Percentiles rank a stretch among this genome's conserved stretches.
Conservation (phyloP, 2,113 vertebrate genomes). For the Rana temporaria region DNA sequence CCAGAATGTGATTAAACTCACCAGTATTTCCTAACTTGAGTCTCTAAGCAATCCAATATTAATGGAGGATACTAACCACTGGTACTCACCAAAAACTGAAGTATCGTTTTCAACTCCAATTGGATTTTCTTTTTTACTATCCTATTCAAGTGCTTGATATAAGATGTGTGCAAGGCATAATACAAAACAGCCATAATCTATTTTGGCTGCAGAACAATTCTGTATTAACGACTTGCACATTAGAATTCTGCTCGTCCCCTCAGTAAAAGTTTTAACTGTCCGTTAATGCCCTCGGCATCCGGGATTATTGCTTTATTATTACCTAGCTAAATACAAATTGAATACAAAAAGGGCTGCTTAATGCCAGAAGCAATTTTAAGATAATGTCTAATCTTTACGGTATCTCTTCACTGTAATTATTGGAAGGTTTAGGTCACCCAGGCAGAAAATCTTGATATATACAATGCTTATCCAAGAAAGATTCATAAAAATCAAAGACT, state of each 20-base stretch:
- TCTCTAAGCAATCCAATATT: no score
- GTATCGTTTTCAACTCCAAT: no score
- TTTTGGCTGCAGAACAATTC: slow-evolving; percentile 36
- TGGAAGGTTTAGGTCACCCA: slow-evolving; percentile 23
- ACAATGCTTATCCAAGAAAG: background rate
- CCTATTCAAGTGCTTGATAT: background rate
- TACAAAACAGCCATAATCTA: slow-evolving; percentile 27
- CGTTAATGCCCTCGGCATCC: slow-evolving; percentile 41
- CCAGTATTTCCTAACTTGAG: no score
- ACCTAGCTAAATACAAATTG: slow-evolving; percentile 48
- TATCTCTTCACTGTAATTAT: slow-evolving; percentile 42
- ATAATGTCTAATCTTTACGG: slow-evolving; percentile 40
- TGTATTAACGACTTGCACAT: slow-evolving; percentile 42
- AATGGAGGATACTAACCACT: no score
- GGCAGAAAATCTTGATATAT: slow-evolving; percentile 22
- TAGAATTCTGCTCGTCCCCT: slow-evolving; percentile 22
- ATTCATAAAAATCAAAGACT: slow-evolving; percentile 22
- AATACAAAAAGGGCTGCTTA: slow-evolving; percentile 41
- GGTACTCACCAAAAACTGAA: no score
- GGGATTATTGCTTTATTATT: slow-evolving; percentile 54
- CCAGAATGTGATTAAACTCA: no score
- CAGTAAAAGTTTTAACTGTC: slow-evolving; percentile 40
- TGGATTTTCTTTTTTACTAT: no score
- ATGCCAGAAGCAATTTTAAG: slow-evolving; percentile 34
- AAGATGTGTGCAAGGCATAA: background rate